Conservation (phyloP, 30 jellyfish, hydroid and myxozoan genomes). For the Turritopsis rubra region DNA sequence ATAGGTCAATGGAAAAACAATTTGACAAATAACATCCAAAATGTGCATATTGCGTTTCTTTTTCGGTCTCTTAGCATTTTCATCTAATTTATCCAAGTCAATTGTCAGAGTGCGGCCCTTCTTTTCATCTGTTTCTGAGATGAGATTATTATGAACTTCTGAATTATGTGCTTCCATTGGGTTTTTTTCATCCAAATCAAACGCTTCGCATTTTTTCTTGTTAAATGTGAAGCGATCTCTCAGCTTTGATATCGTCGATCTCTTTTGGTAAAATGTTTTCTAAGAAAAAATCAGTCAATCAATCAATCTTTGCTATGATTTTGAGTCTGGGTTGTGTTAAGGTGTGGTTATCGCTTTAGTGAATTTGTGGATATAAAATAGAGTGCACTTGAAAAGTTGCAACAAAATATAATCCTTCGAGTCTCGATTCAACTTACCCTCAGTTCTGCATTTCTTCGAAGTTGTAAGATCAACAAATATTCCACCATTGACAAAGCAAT, state of each 20-base stretch:
- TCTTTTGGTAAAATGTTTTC: not conserved
- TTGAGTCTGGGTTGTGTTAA: too few relatives aligned
- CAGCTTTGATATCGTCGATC: not conserved
- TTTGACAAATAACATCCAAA: not conserved
- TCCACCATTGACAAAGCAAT: constrained; percentile 13
- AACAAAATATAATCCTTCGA: too few relatives aligned
- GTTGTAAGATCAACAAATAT: not conserved
- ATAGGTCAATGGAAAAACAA: not conserved
- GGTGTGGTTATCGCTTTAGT: too few relatives aligned
- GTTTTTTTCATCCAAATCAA: not conserved
- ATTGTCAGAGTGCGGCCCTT: not conserved
- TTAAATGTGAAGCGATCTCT: not conserved
- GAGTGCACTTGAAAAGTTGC: too few relatives aligned
- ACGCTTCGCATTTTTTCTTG: not conserved
- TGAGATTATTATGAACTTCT: not conserved
- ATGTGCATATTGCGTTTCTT: not conserved
- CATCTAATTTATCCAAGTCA: not conserved
- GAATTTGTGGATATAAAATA: too few relatives aligned
- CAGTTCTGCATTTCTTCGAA: not conserved
- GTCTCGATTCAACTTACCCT: too few relatives aligned
- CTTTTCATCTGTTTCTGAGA: not conserved
- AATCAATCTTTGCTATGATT: too few relatives aligned
- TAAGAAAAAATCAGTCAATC: not conserved
- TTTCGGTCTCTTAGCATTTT: not conserved
- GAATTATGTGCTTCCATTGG: not conserved